phyloP scores from a whole-genome alignment of 2,113 vertebrate species.

The Delphinapterus leucas region DNA sequence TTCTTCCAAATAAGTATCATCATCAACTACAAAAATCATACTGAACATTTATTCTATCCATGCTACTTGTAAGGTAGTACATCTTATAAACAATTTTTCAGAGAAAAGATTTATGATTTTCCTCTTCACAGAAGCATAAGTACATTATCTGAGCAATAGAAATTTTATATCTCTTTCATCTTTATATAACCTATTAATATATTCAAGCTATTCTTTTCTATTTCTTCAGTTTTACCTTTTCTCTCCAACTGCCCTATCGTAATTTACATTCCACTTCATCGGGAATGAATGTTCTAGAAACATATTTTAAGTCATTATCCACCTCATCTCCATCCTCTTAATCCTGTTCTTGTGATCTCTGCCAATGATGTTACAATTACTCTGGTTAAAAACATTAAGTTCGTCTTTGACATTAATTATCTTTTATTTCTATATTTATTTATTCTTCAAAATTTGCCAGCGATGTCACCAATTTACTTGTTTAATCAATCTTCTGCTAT shows the following conservation, averaged over 20 bases:
- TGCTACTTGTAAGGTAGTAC: neutral
- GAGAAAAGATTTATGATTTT: constrained; percentile 6
- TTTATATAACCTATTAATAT: neutral
- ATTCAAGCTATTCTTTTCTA: neutral
- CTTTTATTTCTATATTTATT: neutral
- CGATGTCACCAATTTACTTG: neutral
- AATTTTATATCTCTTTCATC: constrained; percentile 19
- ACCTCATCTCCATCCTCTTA: neutral
- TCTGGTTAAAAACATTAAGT: neutral
- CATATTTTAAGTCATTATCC: neutral
- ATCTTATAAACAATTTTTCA: constrained; percentile 27
- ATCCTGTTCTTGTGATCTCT: neutral
- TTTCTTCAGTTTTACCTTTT: neutral
- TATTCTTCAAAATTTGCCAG: neutral
- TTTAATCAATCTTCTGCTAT: neutral
- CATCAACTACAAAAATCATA: neutral
- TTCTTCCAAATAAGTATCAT: neutral
- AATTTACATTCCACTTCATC: neutral
- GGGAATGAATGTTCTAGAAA: neutral
- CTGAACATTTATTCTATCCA: neutral
- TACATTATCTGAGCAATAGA: neutral
- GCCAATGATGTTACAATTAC: neutral
- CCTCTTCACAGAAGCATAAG: neutral
- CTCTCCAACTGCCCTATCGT: neutral
- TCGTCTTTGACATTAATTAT: neutral